A percentile compares a stretch with the other conserved stretches of the same genome.
These are phyloP conservation scores for Burhinus bistriatus DNA, from an alignment of 2,113 vertebrate species.

Conservation along the genomic window DNA sequence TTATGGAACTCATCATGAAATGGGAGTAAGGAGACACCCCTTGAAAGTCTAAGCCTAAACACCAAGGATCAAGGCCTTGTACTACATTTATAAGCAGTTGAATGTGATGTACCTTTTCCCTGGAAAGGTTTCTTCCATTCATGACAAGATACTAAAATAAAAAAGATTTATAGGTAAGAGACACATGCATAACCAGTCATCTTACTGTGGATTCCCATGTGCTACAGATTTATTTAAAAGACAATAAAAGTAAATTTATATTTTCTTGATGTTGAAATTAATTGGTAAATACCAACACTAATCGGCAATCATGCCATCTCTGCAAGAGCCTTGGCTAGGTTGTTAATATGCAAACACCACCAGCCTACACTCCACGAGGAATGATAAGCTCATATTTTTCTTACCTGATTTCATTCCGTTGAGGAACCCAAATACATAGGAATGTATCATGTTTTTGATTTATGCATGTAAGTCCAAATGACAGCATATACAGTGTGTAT, in stretches of 20 bases:
- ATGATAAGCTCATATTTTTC: neutral
- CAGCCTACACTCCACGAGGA: neutral
- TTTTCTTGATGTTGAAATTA: neutral
- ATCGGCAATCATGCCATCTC: neutral
- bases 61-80: neutral
- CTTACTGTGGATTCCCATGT: neutral
- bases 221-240: neutral
- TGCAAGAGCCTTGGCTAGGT: neutral
- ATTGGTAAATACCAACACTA: neutral
- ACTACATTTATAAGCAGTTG: neutral
- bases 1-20: neutral
- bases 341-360: neutral
- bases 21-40: neutral
- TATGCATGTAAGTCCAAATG: neutral
- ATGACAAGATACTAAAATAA: neutral
- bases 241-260: neutral
- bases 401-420: neutral
- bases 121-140: neutral
- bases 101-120: neutral
- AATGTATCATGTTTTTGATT: neutral
- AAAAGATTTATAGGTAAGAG: neutral
- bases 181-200: neutral
- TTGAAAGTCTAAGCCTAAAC: neutral
- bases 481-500: neutral
- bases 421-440: neutral